Evolutionary conservation across 1,140 invertebrate genomes (phyloP), one percentile per base, ranked within the genome.

Genomic region (Leptinotarsa texana): DNA sequence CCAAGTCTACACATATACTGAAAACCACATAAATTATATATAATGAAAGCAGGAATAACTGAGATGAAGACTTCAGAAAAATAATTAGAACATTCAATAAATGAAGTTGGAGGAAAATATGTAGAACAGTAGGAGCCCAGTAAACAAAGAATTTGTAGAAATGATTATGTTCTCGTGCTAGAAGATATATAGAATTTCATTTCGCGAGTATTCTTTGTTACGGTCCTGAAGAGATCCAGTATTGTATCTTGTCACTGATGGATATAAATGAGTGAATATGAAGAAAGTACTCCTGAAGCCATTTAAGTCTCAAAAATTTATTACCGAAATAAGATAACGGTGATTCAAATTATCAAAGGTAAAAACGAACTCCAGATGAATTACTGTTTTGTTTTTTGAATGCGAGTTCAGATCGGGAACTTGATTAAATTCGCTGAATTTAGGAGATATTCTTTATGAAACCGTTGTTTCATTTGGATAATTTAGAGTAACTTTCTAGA

Each of bases 201-300:
- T 42, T 42, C 8, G 33, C 33, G 4, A n/a, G n/a, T n/a, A 47
- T n/a, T 17, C 13, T 47, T 42, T 17, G 33, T n/a, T 33, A 27
- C 66, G 66, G 17, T 47, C 24, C 66, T 68, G 66, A 18, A 33
- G 11, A 42, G 3, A n/a, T 8, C 66, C 66, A 33, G 66, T 68
- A 68, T 68, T 68, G 66, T 68, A 68, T 68, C 66, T 33, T 68
- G 66, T 68, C 66, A 68, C 66, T 68, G 66, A 68, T 42, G 66
- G n/a, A 68, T 5, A 68, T 68, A 68, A 68, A 68, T 68, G n/a
- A 47, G 24, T 68, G 66, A 68, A 68, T 68, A 68, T 68, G 66
- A 68, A 68, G 66, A 68, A 68, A 68, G 66, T 68, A 68, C 27
- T 68, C 66, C 42, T 18, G n/a, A 42, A 68, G 66, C 66, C 15